Conservation (phyloP, 2,113 vertebrate species). For the Hylia prasina region DNA sequence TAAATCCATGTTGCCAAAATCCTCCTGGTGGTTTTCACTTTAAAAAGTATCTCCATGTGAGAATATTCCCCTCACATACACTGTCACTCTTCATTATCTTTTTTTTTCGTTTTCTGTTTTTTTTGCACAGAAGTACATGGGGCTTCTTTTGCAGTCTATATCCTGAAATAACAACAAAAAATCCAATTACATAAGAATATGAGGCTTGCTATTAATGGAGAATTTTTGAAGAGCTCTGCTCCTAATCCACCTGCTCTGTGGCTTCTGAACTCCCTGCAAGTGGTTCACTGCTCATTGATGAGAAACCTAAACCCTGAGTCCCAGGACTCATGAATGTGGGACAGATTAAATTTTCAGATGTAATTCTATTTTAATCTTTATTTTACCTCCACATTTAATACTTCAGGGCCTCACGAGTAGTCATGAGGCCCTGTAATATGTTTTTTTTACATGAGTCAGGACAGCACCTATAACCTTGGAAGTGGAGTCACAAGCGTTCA, state of each 20-base stretch:
- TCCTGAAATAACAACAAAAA: neutral
- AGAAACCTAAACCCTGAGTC: neutral
- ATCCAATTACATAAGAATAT: neutral
- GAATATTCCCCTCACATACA: neutral
- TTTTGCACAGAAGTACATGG: accelerated
- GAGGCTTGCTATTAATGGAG: neutral
- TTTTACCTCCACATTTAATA: neutral
- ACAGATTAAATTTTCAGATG: neutral
- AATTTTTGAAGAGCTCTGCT: neutral
- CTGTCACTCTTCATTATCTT: neutral
- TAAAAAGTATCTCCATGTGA: neutral
- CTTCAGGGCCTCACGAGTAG: neutral
- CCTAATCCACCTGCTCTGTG: neutral
- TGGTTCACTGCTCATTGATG: neutral
- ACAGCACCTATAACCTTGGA: neutral
- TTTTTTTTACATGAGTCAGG: neutral
- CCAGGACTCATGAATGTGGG: neutral
- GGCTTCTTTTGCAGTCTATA: neutral
- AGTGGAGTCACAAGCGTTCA: accelerated
- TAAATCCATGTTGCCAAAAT: neutral
- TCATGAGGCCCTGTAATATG: too few species aligned
- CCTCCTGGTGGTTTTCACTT: neutral
- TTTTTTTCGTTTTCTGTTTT: too few species aligned
- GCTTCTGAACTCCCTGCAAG: neutral
- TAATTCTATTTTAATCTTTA: neutral